phyloP scores from a whole-genome alignment of 2,888 invertebrate species.

The Torymus aiolomorphi region DNA sequence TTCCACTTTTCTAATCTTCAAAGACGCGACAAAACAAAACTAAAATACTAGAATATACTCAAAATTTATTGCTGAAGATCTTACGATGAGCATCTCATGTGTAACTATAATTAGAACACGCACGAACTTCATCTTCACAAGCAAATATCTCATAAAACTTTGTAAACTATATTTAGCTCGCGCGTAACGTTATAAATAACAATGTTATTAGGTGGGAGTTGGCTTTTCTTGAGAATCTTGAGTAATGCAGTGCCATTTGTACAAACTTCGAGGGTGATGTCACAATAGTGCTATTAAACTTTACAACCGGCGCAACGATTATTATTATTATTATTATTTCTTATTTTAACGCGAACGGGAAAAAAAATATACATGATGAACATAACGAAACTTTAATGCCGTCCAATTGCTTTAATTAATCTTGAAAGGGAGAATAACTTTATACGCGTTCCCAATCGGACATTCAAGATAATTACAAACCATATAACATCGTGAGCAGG shows the following conservation, averaged over 20 bases:
- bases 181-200: not conserved
- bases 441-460: constrained; percentile 7
- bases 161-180: constrained; percentile 2
- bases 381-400: constrained; percentile 36
- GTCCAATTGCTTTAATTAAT: constrained; percentile 15
- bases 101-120: not conserved
- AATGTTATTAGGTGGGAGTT: constrained; percentile 12
- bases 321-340: not conserved
- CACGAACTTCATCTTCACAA: not conserved
- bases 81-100: constrained; percentile 12
- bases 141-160: not conserved
- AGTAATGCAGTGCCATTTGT: constrained; percentile 1
- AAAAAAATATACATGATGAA: not conserved
- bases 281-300: constrained; percentile 27
- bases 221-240: constrained; percentile 3
- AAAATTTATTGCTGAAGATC: constrained; percentile 33
- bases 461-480: constrained; percentile 32
- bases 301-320: constrained; percentile 30
- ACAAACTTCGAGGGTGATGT: constrained; percentile 20
- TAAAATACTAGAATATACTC: not conserved
- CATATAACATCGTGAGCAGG: constrained; percentile 18
- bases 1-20: too few relatives aligned
- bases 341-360: not conserved
- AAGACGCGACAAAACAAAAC: not conserved
- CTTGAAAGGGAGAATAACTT: not conserved